Evolutionary conservation across 2,797 vertebrate genomes (phyloP).

Genomic region (Megaceryle alcyon): DNA sequence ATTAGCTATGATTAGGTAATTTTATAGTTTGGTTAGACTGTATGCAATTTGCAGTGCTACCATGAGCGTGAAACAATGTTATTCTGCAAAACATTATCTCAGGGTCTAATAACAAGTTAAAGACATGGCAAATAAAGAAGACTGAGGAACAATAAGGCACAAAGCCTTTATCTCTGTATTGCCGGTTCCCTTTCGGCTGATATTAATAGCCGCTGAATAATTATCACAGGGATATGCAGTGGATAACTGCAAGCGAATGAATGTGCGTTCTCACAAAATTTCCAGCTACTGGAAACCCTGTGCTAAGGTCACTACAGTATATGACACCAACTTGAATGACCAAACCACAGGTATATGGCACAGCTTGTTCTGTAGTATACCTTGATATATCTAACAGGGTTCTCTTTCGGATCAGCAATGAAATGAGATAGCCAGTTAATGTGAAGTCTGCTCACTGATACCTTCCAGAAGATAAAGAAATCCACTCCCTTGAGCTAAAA

Average conservation of each 20-base stretch:
- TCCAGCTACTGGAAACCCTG: background rate
- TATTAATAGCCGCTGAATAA: slow-evolving; percentile 25
- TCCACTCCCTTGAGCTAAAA: background rate
- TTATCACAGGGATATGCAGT: background rate
- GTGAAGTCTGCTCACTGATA: background rate
- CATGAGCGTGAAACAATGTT: background rate
- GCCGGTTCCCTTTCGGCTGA: background rate
- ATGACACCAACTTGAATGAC: background rate
- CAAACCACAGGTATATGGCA: background rate
- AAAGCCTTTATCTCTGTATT: background rate
- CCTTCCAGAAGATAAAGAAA: background rate
- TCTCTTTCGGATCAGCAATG: background rate
- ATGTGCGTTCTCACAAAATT: background rate
- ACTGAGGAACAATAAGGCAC: background rate
- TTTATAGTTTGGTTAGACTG: background rate
- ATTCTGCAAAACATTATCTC: background rate
- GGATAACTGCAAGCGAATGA: background rate
- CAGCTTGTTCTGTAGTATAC: background rate
- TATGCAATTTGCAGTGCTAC: background rate
- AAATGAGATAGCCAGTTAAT: background rate
- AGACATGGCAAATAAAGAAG: background rate
- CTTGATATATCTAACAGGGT: background rate
- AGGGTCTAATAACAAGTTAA: background rate
- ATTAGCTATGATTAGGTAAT: slow-evolving; percentile 15
- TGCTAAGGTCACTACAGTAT: background rate